phyloP scores from a whole-genome alignment of 1,140 invertebrate genomes.

The Calycopis cecrops region DNA sequence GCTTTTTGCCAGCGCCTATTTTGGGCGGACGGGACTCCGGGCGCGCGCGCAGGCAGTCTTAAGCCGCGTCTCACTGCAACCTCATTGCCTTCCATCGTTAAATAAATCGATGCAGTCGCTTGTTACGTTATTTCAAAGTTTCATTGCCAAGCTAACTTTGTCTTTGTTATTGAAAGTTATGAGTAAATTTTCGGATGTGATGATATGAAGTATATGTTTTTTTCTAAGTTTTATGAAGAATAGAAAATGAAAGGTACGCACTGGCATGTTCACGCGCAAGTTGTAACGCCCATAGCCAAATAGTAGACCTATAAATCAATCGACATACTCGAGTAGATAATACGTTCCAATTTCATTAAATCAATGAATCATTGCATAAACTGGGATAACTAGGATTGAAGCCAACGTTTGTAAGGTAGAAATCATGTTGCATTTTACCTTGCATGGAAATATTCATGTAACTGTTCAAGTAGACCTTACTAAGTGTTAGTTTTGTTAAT shows the following conservation, averaged over 20 bases:
- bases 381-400: not conserved
- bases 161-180: too few species aligned
- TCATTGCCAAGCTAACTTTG: too few species aligned
- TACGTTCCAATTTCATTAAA: not conserved
- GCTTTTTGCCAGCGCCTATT: conserved; percentile 57
- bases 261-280: conserved; percentile 2
- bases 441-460: not conserved
- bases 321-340: not conserved
- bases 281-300: not conserved
- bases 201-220: not conserved
- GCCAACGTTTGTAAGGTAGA: conserved; percentile 5
- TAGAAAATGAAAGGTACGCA: conserved; percentile 9
- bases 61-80: conserved; percentile 37
- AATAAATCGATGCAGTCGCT: conserved; percentile 14
- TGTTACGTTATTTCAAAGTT: conserved; percentile 19
- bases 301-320: conserved; percentile 3
- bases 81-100: conserved; percentile 16
- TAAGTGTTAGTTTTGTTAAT: conserved; percentile 2
- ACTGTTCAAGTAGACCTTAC: not conserved
- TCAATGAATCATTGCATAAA: conserved; percentile 4
- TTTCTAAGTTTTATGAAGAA: conserved; percentile 6
- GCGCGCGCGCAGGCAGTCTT: conserved; percentile 54
- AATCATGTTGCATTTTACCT: not conserved
- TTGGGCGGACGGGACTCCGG: conserved; percentile 44
- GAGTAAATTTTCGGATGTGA: not conserved